phyloP scores from a whole-genome alignment of 2,797 vertebrate species.

The Rhinogobio ventralis region DNA sequence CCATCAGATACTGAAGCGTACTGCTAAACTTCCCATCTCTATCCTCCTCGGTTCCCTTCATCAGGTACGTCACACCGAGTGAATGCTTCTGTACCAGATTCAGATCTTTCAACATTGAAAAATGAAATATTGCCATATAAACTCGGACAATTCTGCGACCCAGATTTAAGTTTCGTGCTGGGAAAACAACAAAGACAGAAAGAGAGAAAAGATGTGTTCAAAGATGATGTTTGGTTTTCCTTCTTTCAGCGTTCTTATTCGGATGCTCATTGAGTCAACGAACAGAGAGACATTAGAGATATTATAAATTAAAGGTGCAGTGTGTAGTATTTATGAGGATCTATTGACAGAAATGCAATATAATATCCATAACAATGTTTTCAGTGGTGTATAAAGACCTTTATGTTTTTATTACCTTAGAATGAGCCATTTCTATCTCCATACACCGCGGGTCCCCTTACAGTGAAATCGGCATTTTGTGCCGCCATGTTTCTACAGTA shows the following conservation, averaged over 20 bases:
- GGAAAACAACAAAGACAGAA: neutral
- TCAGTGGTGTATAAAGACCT: too few relatives aligned
- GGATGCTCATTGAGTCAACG: neutral
- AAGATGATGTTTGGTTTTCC: neutral
- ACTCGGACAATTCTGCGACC: neutral
- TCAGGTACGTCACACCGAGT: neutral
- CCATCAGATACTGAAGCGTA: neutral
- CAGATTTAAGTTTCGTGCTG: neutral
- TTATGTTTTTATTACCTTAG: too few relatives aligned
- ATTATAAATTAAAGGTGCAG: neutral
- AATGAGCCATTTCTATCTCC: too few relatives aligned
- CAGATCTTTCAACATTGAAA: neutral
- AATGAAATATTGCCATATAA: neutral
- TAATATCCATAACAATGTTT: too few relatives aligned
- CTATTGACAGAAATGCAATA: too few relatives aligned
- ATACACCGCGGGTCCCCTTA: too few relatives aligned
- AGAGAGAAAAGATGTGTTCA: neutral
- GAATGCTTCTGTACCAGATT: neutral
- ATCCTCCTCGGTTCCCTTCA: neutral
- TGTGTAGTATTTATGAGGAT: too few relatives aligned
- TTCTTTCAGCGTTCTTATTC: neutral
- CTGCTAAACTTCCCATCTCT: neutral
- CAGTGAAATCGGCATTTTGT: too few relatives aligned
- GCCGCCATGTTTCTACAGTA: too few relatives aligned
- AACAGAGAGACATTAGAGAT: neutral